These are phyloP conservation scores for Philantomba maxwellii DNA, from an alignment of 2,113 vertebrate species.

Conservation along the genomic window DNA sequence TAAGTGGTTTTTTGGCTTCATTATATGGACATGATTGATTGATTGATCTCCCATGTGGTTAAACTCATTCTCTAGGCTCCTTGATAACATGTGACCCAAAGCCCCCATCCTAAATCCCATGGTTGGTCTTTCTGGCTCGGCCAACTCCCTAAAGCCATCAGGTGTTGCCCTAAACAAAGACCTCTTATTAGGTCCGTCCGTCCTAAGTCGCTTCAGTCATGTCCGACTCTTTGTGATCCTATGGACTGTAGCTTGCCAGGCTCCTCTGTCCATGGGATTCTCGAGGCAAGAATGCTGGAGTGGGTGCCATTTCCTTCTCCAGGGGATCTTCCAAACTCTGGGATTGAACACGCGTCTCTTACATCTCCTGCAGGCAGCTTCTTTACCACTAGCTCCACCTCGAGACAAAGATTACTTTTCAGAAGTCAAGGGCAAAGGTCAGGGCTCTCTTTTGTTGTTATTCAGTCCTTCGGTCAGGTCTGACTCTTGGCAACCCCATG, in stretches of 20 bases:
- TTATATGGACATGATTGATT: not conserved
- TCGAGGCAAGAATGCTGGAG: not conserved
- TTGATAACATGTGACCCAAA: not conserved
- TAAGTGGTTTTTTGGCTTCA: not conserved
- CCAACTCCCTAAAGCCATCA: not conserved
- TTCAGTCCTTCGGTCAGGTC: fast-evolving
- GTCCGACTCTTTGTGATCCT: fast-evolving
- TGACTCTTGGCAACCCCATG: not conserved
- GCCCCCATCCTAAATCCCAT: not conserved
- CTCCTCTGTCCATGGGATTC: not conserved
- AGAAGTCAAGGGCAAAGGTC: not conserved
- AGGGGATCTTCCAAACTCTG: not conserved
- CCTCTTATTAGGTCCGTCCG: not conserved
- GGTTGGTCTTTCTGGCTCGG: not conserved
- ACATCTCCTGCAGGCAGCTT: not conserved
- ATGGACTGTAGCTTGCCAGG: not conserved
- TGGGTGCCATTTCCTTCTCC: not conserved
- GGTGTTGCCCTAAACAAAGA: not conserved
- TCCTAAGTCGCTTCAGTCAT: not conserved
- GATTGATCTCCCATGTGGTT: not conserved
- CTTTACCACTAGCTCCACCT: not conserved
- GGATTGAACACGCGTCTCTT: not conserved
- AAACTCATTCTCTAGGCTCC: not conserved
- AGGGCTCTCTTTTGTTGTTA: not conserved
- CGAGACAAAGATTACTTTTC: not conserved